Base-by-base conservation (phyloP, 2,888 invertebrate genomes). In the Synergus umbraculus region DNA sequence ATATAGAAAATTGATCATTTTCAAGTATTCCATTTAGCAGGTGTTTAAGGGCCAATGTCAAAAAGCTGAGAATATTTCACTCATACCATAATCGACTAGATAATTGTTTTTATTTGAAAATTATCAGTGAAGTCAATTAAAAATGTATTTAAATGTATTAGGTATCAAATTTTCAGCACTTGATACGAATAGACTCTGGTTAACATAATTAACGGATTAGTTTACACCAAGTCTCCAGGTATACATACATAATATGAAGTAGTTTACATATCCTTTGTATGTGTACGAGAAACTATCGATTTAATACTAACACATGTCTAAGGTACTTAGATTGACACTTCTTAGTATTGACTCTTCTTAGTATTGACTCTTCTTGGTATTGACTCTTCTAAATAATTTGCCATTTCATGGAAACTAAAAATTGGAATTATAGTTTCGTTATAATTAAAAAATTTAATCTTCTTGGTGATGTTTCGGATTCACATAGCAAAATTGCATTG, bases 151-250 rank as follows among this genome's bases (percentile, higher is more conserved):
- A 29, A 29, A 29, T 29, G 3, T 29, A 29, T 63, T 5, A 4
- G 22, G 22, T n/a, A 54, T 73, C 54, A 73, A 73, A 58, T 54
- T 54, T 63, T 63, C 29, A 49, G 37, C 12, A 73, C 41, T 41
- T 73, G n/a, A 41, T 10, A n/a, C 54, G 54, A 49, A 73, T 73
- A 49, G 37, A 73, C 37, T 73, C 37, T 54, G 41, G 5, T 18
- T 73, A 49, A 73, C 41, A 73, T 73, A n/a, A 54, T 58, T 73
- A 73, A 73, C 37, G 37, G 22, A 9, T 37, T 41, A 73, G 41
- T 54, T 73, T n/a, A n/a, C 73, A 58, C 49, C 15, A 37, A 54
- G 54, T n/a, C 49, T 15, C 29, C 1, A 49, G 49, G 49, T 37
- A 29, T 37, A 37, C 37, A 37, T 37, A 37, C 37, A 37, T 37